These are phyloP conservation scores for Castor canadensis DNA, from an alignment of 2,113 vertebrate species.

Conservation along the genomic window DNA sequence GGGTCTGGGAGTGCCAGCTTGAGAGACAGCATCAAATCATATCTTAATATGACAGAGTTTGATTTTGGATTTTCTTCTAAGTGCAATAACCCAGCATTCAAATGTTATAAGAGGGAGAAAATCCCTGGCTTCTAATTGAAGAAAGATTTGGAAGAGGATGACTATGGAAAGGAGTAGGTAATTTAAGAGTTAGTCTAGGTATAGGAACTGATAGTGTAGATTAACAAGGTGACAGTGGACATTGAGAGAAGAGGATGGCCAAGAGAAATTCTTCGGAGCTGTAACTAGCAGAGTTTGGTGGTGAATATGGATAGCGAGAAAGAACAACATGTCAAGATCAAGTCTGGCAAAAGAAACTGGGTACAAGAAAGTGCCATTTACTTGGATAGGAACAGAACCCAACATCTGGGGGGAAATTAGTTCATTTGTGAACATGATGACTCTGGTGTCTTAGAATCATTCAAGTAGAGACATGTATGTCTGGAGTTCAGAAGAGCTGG, in stretches of 20 bases:
- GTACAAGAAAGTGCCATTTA: not conserved
- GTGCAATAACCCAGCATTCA: not conserved
- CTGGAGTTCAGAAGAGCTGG: not conserved
- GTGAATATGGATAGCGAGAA: too few relatives aligned
- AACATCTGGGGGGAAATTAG: not conserved
- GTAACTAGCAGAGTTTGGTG: not conserved
- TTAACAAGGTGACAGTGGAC: not conserved
- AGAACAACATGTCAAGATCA: not conserved
- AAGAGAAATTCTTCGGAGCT: not conserved
- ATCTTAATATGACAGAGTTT: not conserved
- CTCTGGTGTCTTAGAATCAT: not conserved
- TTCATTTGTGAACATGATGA: not conserved
- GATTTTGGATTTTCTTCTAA: not conserved
- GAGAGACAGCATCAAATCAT: not conserved
- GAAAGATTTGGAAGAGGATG: too few relatives aligned
- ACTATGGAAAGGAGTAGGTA: not conserved
- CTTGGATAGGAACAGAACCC: not conserved
- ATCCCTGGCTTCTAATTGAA: not conserved
- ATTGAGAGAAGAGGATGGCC: not conserved
- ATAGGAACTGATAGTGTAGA: not conserved
- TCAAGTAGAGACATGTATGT: not conserved
- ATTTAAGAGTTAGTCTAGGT: too few relatives aligned
- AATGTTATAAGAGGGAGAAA: not conserved
- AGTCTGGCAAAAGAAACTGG: not conserved
- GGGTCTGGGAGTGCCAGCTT: not conserved